Evolutionary conservation across 2,797 vertebrate species (phyloP), one percentile per base, ranked within the genome.

Genomic region (Cottoperca gobio): DNA sequence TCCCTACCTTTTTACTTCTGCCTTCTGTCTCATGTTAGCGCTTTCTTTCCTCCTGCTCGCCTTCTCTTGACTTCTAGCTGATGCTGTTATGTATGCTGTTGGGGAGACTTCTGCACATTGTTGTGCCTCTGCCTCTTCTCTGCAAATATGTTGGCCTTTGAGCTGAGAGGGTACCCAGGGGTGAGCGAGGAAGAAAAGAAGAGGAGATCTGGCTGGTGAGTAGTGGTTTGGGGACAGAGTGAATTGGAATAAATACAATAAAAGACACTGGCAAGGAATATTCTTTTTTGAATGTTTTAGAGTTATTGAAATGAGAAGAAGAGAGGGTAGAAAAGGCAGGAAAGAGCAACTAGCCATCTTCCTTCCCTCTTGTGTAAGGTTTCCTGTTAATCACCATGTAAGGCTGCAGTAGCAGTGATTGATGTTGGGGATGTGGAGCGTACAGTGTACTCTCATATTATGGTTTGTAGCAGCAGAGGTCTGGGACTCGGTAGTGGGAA

Each of bases 71-170:
- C 74, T 71, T 76, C 63, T 61, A 68, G 71, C 79, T 82, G 78
- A 73, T 76, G 69, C 65, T 7, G n/a, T 63, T 84, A 26, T 37
- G 26, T 74, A 61, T 84, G 75, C 80, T 73, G 73, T 11, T 24
- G 78, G 33, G 31, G 55, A 78, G 70, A 65, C 55, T 57, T 23
- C n/a, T 65, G 53, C 8, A 24, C 26, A 42, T 81, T 69, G 75
- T 72, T 81, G 50, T 70, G 69, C 67, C 28, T 31, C 75, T 74
- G 52, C 28, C 42, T 78, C 70, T 55, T 73, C 72, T 62, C 23
- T 5, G 42, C 66, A 73, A 79, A 84, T 64, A 81, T 79, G 81
- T 83, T 79, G 67, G 61, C 81, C 69, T 86, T 83, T 77, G 60
- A 80, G 83, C 14, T 62, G 40, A 81, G 69, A 59, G 62, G 55